Base-by-base conservation (phyloP, 1,140 invertebrate genomes). In the Drosophila murphyi region DNA sequence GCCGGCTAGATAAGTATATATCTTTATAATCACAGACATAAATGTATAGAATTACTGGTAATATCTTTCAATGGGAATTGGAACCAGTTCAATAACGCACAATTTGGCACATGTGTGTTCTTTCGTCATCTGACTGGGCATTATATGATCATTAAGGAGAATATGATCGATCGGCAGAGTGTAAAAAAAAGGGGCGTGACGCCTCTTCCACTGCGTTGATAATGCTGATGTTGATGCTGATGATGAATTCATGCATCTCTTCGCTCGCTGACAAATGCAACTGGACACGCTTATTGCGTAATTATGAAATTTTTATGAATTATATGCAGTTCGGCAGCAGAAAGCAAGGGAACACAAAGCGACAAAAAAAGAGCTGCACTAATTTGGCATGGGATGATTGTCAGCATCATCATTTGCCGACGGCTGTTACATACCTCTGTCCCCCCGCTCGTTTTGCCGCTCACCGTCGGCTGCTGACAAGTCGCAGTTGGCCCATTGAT, bases 291-390 rank as follows among this genome's bases (percentile, higher is more conserved):
- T 89, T 89, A 74, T 79, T 89, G 80, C 88, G 72, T 77, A 85
- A 89, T 89, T 89, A 89, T 89, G 85, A 89, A 89, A 89, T 89
- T 89, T 83, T 89, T 89, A 89, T 89, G 78, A 89, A 89, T 89
- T 69, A 77, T 76, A 72, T 76, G 67, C 71, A 72, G 60, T 50
- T 61, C 64, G 60, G 31, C 51, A 72, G 34, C 37, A 47, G 35
- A 41, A 54, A n/a, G 20, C 20, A 20, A 20, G 20, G 20, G 20
- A 20, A 20, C 1, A 20, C 20, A 20, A 20, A 20, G 20, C 20
- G 20, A 50, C 61, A 31, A 77, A 78, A 86, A 76, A 82, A 78
- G 64, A 76, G 71, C 71, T 88, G 86, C 86, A 89, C 85, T 89
- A 89, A 89, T 89, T 89, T 85, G 86, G 72, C 78, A 68, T 89